Base-by-base conservation (phyloP, 2,888 invertebrate species). In the Caenorhabditis zanzibari region DNA sequence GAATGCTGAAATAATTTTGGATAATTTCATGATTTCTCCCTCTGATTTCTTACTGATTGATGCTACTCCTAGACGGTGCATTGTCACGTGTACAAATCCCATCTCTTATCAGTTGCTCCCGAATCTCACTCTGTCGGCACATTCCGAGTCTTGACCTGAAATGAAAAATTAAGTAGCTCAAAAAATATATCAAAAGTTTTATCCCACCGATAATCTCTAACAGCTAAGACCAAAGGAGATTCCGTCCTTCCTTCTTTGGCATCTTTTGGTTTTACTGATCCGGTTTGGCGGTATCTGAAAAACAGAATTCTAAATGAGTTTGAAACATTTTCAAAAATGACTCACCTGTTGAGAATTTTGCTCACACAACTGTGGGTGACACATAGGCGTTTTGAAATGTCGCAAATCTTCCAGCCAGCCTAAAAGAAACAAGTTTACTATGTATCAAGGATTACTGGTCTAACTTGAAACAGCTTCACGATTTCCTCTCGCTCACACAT, bases 321-420 rank as follows among this genome's bases (percentile, higher is more conserved):
- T 38, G 6, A 38, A 38, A 47, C 5, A 47, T 4, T 35, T 54
- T 54, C 14, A 26, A 35, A 38, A 35, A 38, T 61, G 32, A 69
- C 77, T 16, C 56, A 90, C 90, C 91, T 80, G 68, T 91, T 90
- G 22, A 92, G 77, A 49, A 92, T 92, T 77, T 92, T 92, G 80
- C 90, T 90, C 59, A 92, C 92, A 77, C 92, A 92, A 63, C 89
- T 89, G 77, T 92, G 92, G 9, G 92, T 92, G 16, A 92, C 91
- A 76, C 90, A 90, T 5, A 92, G 81, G 32, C 87, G 85, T 81
- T 91, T 91, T 35, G 90, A 90, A 72, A 92, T 92, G 76, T 92
- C 91, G 82, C 92, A 92, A 24, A 92, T 92, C 79, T 91, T 91
- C 91, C 92, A 92, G 7, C 91, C 91, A 28, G 77, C 85, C 86